Conservation (phyloP, 2,797 vertebrate species). For the Gymnopithys bicolor region DNA sequence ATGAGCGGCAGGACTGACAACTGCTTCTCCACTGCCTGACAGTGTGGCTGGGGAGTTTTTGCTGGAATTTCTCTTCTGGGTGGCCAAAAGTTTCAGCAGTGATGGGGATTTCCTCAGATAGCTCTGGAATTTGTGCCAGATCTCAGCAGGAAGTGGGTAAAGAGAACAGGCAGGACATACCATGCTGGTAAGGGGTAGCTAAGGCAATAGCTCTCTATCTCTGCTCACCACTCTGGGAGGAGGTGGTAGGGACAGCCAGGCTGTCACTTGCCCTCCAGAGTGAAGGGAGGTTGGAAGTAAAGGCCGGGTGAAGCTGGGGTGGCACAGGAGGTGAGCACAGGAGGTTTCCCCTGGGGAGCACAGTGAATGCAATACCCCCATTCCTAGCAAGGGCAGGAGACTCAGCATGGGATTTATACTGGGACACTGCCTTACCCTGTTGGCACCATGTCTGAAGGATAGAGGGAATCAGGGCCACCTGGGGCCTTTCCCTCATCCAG, state of each 20-base stretch:
- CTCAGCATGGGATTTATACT: not conserved
- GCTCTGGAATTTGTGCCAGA: not conserved
- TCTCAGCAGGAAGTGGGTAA: not conserved
- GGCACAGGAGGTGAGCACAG: not conserved
- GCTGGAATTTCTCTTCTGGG: conserved; percentile 3
- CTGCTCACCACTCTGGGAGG: fast-evolving
- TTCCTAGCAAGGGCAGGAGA: not conserved
- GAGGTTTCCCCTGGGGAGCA: not conserved
- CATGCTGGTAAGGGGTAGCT: fast-evolving
- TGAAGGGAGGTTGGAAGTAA: not conserved
- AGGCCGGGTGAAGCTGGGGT: fast-evolving
- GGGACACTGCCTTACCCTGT: not conserved
- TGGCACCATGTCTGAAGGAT: not conserved
- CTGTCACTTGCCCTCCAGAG: fast-evolving
- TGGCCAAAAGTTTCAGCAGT: not conserved
- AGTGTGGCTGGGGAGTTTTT: not conserved
- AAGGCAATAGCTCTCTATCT: not conserved
- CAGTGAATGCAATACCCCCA: fast-evolving
- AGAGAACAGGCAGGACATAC: not conserved
- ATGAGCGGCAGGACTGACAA: fast-evolving
- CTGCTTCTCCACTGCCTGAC: not conserved
- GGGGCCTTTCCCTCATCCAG: no score
- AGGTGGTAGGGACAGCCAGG: fast-evolving
- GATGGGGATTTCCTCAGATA: not conserved
- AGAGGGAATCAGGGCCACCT: not conserved